These are phyloP conservation scores for Lottia gigantea DNA, from an alignment of 2,888 invertebrate genomes.

Conservation along the genomic window DNA sequence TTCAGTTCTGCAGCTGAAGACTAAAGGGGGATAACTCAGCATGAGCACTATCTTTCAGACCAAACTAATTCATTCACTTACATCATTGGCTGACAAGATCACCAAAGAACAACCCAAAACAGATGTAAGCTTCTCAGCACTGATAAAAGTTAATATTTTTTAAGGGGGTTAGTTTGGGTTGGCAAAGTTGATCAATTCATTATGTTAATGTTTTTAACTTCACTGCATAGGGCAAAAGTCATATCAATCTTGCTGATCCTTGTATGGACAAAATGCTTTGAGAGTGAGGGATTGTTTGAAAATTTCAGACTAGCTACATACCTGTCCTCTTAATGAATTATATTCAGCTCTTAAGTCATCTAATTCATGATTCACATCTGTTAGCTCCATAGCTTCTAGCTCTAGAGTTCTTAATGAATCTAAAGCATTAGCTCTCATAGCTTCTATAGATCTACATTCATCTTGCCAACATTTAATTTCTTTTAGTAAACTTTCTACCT, in stretches of 20 bases:
- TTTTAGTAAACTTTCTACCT: conserved; percentile 43
- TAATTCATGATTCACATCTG: conserved; percentile 47
- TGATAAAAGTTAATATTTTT: neutral
- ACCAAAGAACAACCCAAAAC: no score
- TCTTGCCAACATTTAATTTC: conserved; percentile 50
- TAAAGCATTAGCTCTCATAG: conserved; percentile 54
- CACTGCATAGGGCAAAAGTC: no score
- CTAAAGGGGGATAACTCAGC: neutral
- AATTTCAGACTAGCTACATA: conserved; percentile 19
- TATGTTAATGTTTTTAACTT: no score
- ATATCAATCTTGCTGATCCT: no score
- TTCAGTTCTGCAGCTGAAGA: conserved; percentile 11
- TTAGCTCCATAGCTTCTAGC: conserved; percentile 47
- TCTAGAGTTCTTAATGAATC: conserved; percentile 51
- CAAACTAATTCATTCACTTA: neutral
- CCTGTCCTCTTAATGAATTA: conserved; percentile 51
- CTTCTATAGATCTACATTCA: conserved; percentile 50
- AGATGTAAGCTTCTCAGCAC: no score
- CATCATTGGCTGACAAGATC: no score
- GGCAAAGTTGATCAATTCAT: no score
- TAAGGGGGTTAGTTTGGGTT: neutral
- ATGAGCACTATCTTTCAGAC: neutral
- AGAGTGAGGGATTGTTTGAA: no score
- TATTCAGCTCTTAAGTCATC: conserved; percentile 49
- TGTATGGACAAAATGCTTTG: no score